A percentile compares a stretch with the other conserved stretches of the same genome.
phyloP scores from a whole-genome alignment of 2,113 vertebrate genomes.

The Equus quagga region DNA sequence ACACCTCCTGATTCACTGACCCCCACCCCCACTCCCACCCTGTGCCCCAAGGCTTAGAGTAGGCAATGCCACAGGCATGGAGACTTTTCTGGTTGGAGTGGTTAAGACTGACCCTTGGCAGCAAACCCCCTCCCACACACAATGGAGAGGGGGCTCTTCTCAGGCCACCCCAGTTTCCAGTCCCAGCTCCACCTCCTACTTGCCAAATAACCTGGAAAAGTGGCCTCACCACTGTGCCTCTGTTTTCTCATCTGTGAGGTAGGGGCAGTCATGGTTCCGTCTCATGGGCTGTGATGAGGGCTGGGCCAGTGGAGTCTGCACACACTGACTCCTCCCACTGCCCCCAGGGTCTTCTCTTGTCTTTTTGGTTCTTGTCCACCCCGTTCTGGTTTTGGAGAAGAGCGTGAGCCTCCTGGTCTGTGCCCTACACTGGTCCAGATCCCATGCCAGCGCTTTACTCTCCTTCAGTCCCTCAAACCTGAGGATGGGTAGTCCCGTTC shows the following conservation, averaged over 20 bases:
- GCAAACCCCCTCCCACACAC: not conserved
- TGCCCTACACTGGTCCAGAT: too few species aligned
- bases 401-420: not conserved
- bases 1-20: not conserved
- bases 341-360: not conserved
- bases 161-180: not conserved
- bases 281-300: not conserved
- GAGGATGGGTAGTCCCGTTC: not conserved
- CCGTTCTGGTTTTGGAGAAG: not conserved
- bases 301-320: not conserved
- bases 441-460: not conserved
- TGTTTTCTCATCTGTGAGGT: not conserved
- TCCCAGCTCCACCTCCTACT: not conserved
- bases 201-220: not conserved
- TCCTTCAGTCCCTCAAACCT: not conserved
- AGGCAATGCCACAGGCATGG: fast-evolving
- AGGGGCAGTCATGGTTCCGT: not conserved
- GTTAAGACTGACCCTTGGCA: not conserved
- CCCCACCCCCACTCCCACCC: not conserved
- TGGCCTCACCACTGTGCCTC: not conserved
- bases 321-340: not conserved
- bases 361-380: not conserved
- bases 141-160: not conserved
- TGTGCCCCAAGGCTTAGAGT: not conserved
- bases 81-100: not conserved